A percentile compares a stretch with the other conserved stretches of the same genome.
phyloP scores from a whole-genome alignment of 2,888 invertebrate genomes.

The Baronia brevicornis region DNA sequence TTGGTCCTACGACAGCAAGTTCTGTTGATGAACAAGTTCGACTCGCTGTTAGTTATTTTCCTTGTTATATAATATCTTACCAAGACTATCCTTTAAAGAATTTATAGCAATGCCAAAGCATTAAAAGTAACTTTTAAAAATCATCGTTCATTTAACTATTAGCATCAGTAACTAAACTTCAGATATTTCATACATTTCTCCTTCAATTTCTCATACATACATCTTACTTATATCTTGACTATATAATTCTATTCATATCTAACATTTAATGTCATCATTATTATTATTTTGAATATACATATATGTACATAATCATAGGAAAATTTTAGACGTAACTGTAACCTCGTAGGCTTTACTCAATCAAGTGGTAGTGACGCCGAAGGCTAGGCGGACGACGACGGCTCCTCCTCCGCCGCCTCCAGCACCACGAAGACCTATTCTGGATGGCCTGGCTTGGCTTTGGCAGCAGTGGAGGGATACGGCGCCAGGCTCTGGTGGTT shows the following conservation, averaged over 20 bases:
- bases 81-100: neutral
- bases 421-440: slow-evolving; percentile 63
- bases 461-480: slow-evolving; percentile 77
- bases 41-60: slow-evolving; percentile 66
- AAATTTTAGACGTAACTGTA: slow-evolving; percentile 43
- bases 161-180: slow-evolving; percentile 8
- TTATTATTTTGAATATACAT: slow-evolving; percentile 12
- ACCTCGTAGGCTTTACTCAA: slow-evolving; percentile 73
- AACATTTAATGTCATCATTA: slow-evolving; percentile 19
- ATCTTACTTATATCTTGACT: slow-evolving; percentile 9
- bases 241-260: slow-evolving; percentile 16
- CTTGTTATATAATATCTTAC: slow-evolving; percentile 5
- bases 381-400: slow-evolving; percentile 58
- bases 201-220: slow-evolving; percentile 1
- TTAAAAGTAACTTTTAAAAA: slow-evolving; percentile 7
- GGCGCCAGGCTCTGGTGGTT: slow-evolving; percentile 45
- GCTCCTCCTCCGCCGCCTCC: slow-evolving; percentile 54
- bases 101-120: too few relatives aligned
- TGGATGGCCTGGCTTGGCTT: slow-evolving; percentile 75
- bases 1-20: slow-evolving; percentile 82
- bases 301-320: slow-evolving; percentile 27
- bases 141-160: slow-evolving; percentile 11
- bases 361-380: slow-evolving; percentile 75
- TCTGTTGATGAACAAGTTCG: slow-evolving; percentile 75
- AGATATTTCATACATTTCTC: slow-evolving; percentile 5